These are phyloP conservation scores for Saimiri boliviensis DNA, from an alignment of 2,113 vertebrate genomes.

Conservation along the genomic window DNA sequence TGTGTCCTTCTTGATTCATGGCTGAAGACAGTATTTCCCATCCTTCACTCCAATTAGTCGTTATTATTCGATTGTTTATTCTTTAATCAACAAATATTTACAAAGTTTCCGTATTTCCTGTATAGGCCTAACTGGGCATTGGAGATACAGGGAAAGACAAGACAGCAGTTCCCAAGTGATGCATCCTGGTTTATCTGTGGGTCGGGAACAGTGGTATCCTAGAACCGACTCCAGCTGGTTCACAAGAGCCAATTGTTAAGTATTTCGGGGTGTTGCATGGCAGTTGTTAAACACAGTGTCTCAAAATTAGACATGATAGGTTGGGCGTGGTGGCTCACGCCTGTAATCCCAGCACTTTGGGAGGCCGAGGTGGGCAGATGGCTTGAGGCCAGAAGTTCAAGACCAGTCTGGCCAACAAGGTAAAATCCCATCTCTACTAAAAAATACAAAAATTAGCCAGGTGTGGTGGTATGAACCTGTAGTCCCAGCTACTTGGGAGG, in stretches of 20 bases:
- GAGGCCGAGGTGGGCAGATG: too few species aligned
- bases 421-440: too few species aligned
- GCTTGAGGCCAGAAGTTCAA: too few species aligned
- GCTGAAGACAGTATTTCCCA: neutral
- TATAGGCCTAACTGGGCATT: neutral
- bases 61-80: neutral
- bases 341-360: too few species aligned
- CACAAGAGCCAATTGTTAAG: accelerated
- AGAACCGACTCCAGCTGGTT: neutral
- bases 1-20: neutral
- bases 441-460: too few species aligned
- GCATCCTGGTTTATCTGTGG: too few species aligned
- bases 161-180: neutral
- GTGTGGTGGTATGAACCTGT: too few species aligned
- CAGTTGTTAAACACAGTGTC: neutral
- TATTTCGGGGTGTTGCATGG: neutral
- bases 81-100: neutral
- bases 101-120: neutral
- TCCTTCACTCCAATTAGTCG: neutral
- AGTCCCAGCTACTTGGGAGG: too few species aligned
- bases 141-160: neutral
- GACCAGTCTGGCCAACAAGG: too few species aligned
- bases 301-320: neutral
- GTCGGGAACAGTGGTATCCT: neutral
- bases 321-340: too few species aligned